Conservation (phyloP, 1,140 invertebrate species). For the Parasteatoda tepidariorum region DNA sequence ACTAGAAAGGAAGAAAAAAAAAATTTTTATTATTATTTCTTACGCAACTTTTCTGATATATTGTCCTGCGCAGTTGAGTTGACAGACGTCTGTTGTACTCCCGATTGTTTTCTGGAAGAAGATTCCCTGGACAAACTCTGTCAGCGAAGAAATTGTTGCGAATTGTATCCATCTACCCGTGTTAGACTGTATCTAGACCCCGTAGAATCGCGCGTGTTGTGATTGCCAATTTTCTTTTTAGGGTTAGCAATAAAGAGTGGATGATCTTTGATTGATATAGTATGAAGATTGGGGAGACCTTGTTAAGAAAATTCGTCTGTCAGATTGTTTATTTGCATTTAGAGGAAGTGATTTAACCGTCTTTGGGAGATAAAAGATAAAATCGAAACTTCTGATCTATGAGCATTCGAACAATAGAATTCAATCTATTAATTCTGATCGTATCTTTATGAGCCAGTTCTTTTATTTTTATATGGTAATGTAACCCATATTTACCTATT, state of each 20-base stretch:
- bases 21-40: background rate
- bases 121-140: background rate
- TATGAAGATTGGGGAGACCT: too few relatives aligned
- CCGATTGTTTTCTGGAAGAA: constrained; percentile 6
- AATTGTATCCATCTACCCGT: too few relatives aligned
- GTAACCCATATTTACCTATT: background rate
- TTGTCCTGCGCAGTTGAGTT: constrained; percentile 11
- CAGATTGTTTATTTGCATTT: background rate
- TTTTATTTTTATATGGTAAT: background rate
- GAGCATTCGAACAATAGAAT: background rate
- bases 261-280: too few relatives aligned
- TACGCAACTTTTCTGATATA: background rate
- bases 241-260: background rate
- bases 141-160: constrained; percentile 12
- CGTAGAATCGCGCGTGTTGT: background rate
- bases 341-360: background rate
- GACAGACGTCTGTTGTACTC: constrained; percentile 9
- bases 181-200: background rate
- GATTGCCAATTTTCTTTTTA: constrained; percentile 2
- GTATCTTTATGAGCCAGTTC: too few relatives aligned
- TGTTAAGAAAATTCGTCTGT: too few relatives aligned
- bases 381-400: too few relatives aligned
- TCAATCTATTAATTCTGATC: background rate
- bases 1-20: background rate
- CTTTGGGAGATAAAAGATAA: too few relatives aligned